Evolutionary conservation across 2,797 vertebrate genomes (phyloP).

Genomic region (Parotocinclus haroldoi): DNA sequence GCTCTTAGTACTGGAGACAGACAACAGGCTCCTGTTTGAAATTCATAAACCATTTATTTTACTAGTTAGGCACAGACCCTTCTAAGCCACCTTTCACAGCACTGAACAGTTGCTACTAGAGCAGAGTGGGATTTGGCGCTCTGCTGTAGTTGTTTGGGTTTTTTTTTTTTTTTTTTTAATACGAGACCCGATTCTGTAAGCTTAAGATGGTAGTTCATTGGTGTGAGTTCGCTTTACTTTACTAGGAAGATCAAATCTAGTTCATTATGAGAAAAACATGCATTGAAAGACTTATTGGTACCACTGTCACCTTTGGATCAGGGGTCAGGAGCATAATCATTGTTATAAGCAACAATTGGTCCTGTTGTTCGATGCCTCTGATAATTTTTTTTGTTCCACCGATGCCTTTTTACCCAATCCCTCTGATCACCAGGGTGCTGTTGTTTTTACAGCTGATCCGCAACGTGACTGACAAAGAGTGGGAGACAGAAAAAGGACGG

Average conservation of each 20-base stretch:
- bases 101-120: conserved; percentile 6
- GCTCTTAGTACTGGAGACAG: conserved; percentile 70
- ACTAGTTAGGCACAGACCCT: conserved; percentile 65
- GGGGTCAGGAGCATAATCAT: conserved; percentile 55
- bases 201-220: too few species aligned
- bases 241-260: too few species aligned
- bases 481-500: conserved; percentile 31
- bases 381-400: conserved; percentile 46
- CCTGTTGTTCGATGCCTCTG: conserved; percentile 46
- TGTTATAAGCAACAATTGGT: conserved; percentile 55
- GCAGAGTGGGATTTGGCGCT: too few species aligned
- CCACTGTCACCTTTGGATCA: too few species aligned
- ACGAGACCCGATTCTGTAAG: too few species aligned
- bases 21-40: conserved; percentile 73
- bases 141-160: too few species aligned
- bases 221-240: too few species aligned
- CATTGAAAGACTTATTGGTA: conserved; percentile 13
- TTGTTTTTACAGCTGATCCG: conserved; percentile 63
- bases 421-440: conserved; percentile 56
- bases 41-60: conserved; percentile 75
- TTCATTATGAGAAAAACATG: neutral
- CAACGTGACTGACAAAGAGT: conserved; percentile 65
- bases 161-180: too few species aligned
- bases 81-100: conserved; percentile 63
- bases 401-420: conserved; percentile 45